Evolutionary conservation across 2,888 invertebrate species (phyloP).

Genomic region (Napeogenes sylphis): DNA sequence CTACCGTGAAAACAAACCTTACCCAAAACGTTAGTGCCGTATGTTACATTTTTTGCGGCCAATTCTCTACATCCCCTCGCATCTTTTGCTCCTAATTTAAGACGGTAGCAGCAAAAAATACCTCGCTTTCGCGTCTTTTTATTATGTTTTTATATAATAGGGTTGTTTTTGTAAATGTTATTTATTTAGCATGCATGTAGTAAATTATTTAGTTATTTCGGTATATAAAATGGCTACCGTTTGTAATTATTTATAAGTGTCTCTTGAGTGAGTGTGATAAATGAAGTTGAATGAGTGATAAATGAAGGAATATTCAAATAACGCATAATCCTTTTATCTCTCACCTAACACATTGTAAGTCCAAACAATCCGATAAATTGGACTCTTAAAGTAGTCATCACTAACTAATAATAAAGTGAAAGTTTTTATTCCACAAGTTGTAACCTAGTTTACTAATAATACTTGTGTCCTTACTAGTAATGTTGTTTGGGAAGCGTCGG

Average conservation of each 20-base stretch:
- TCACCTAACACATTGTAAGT: too few species aligned
- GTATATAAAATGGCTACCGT: too few species aligned
- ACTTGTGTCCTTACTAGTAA: slow-evolving; percentile 5
- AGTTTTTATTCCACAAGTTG: not conserved
- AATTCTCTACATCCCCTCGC: slow-evolving; percentile 19
- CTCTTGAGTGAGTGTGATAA: too few species aligned
- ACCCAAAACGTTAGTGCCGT: slow-evolving; percentile 18
- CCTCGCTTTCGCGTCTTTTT: slow-evolving; percentile 1
- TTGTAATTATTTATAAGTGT: too few species aligned
- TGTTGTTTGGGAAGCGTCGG: slow-evolving; percentile 11
- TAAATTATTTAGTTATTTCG: too few species aligned
- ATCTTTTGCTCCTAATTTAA: slow-evolving; percentile 25
- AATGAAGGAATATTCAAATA: too few species aligned
- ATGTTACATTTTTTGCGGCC: slow-evolving; percentile 25
- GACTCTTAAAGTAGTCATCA: too few species aligned
- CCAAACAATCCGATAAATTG: too few species aligned
- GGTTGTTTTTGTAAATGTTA: not conserved
- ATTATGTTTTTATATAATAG: slow-evolving; percentile 8
- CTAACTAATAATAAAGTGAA: not conserved
- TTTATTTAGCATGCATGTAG: too few species aligned
- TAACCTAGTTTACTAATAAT: not conserved
- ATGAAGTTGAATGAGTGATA: too few species aligned
- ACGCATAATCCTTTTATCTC: too few species aligned
- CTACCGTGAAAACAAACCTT: slow-evolving; percentile 11
- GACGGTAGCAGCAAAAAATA: slow-evolving; percentile 15